Conservation (phyloP, 2,113 vertebrate genomes). For the Balaeniceps rex region DNA sequence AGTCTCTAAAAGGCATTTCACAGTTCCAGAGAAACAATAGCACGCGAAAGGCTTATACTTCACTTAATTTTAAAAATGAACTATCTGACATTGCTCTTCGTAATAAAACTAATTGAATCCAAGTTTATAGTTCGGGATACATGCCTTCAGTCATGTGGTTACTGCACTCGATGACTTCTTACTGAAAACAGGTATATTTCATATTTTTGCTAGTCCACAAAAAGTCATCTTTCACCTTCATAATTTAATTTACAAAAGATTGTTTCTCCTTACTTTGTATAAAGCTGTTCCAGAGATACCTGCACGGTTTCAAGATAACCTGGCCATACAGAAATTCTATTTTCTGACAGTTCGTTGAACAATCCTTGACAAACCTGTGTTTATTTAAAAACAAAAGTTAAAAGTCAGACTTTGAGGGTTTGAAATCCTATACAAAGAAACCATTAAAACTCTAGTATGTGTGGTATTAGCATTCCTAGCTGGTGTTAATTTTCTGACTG, state of each 20-base stretch:
- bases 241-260: neutral
- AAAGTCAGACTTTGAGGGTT: neutral
- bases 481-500: neutral
- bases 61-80: neutral
- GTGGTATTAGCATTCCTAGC: neutral
- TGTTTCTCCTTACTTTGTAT: slow-evolving; percentile 80
- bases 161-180: neutral
- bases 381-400: neutral
- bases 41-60: neutral
- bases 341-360: slow-evolving; percentile 83
- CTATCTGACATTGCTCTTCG: neutral
- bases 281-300: slow-evolving; percentile 83
- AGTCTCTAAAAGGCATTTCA: neutral
- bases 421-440: neutral
- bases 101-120: neutral
- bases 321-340: slow-evolving; percentile 87
- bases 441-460: neutral
- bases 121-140: neutral
- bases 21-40: neutral
- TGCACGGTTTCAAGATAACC: slow-evolving; percentile 86
- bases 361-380: slow-evolving; percentile 89
- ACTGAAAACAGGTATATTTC: neutral
- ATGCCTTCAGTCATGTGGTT: neutral
- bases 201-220: neutral
- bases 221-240: neutral